Conservation (phyloP, 2,113 vertebrate species). For the Burhinus oedicnemus region DNA sequence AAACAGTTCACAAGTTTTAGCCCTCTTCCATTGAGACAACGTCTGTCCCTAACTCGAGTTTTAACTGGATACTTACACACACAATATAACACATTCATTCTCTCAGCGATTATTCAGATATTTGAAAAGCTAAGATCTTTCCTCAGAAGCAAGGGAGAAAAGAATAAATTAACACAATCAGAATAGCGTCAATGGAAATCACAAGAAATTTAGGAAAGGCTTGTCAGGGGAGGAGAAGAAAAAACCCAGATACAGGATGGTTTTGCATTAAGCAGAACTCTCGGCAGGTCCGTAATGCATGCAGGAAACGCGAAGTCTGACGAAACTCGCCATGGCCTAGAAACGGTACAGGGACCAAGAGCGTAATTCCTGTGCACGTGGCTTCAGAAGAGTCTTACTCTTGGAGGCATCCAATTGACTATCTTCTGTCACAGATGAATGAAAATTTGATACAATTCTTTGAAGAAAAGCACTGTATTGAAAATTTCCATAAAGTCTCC, state of each 20-base stretch:
- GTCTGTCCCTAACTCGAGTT: background rate
- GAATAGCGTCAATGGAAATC: background rate
- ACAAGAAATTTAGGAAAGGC: background rate
- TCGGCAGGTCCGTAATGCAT: background rate
- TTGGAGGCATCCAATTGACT: background rate
- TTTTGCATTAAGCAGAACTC: background rate
- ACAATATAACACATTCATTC: background rate
- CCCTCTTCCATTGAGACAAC: accelerated
- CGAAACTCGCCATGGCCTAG: background rate
- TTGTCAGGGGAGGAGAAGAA: background rate
- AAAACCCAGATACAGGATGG: background rate
- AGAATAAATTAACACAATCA: background rate
- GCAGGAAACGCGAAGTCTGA: background rate
- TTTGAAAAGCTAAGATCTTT: background rate
- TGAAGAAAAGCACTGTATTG: background rate
- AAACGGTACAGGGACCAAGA: background rate
- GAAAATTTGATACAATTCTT: background rate
- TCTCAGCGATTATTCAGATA: background rate
- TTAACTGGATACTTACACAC: background rate
- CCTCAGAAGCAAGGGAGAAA: background rate
- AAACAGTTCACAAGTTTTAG: background rate
- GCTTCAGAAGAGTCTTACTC: background rate
- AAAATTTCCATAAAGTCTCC: slow-evolving; percentile 19
- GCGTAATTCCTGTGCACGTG: background rate
- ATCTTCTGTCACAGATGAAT: background rate